Percentiles rank a stretch among this genome's conserved stretches.
Conservation (phyloP, 1,140 invertebrate genomes). For the Polypedilum vanderplanki region DNA sequence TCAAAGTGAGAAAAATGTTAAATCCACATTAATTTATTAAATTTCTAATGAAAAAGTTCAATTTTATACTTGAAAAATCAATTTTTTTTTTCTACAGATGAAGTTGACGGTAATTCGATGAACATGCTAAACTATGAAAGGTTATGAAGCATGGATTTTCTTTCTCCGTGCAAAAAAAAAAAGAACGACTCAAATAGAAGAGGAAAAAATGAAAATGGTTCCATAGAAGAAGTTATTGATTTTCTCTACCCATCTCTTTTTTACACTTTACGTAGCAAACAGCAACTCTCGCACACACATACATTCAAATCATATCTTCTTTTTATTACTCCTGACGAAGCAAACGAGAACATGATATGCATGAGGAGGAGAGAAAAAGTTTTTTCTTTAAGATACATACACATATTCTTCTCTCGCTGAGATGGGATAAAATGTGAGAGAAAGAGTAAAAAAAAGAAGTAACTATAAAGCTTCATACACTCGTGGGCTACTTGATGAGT, state of each 20-base stretch:
- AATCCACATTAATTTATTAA: too few relatives aligned
- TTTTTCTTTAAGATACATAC: neutral
- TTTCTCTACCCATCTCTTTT: conserved; percentile 21
- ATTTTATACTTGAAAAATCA: too few relatives aligned
- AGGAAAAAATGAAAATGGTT: conserved; percentile 18
- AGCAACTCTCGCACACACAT: neutral
- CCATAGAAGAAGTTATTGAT: conserved; percentile 27
- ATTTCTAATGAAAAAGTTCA: too few relatives aligned
- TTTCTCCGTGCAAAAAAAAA: neutral
- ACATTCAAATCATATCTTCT: neutral
- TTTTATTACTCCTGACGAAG: neutral
- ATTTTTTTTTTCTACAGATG: too few relatives aligned
- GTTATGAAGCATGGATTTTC: conserved; percentile 21
- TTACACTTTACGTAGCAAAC: neutral
- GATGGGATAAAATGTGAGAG: neutral
- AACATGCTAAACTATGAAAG: neutral
- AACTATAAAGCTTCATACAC: conserved; percentile 21
- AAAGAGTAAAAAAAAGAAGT: neutral
- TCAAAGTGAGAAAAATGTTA: too few relatives aligned
- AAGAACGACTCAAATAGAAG: neutral
- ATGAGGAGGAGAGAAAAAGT: neutral
- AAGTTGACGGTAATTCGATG: neutral
- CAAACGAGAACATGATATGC: neutral
- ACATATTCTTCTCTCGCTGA: too few relatives aligned
- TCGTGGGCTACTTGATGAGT: neutral